Evolutionary conservation across 2,888 invertebrate genomes (phyloP).

Genomic region (Drosophila antonietae): DNA sequence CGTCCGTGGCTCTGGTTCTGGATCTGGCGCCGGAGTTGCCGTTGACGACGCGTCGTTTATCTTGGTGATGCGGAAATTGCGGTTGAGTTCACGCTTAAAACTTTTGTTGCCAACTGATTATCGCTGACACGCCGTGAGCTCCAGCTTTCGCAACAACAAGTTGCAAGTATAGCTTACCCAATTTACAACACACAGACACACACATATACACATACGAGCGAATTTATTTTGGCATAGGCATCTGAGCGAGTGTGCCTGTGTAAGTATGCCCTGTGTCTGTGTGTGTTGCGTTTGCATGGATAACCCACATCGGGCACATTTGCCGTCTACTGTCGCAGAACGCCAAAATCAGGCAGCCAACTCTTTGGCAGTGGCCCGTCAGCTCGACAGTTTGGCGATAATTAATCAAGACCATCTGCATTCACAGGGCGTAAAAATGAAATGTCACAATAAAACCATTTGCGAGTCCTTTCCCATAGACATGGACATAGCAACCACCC

Average conservation of each 20-base stretch:
- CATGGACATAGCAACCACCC: constrained; percentile 16
- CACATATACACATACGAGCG: background rate
- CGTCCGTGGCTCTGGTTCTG: background rate
- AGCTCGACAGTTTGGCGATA: constrained; percentile 58
- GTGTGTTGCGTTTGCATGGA: constrained; percentile 11
- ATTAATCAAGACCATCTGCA: constrained; percentile 74
- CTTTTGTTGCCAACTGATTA: constrained; percentile 70
- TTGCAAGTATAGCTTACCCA: constrained; percentile 51
- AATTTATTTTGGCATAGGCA: background rate
- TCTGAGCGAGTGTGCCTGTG: background rate
- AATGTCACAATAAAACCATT: constrained; percentile 73
- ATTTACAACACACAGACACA: constrained; percentile 11
- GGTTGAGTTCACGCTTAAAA: constrained; percentile 66
- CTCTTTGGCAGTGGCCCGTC: constrained; percentile 52
- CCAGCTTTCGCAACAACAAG: constrained; percentile 41
- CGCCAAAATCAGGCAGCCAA: constrained; percentile 54
- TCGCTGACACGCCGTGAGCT: constrained; percentile 57
- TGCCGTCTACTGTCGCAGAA: constrained; percentile 54
- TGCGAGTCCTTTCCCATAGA: constrained; percentile 54
- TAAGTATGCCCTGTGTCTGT: background rate
- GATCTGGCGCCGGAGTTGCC: constrained; percentile 20
- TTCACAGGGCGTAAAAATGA: constrained; percentile 70
- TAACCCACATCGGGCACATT: constrained; percentile 43
- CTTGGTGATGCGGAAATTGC: constrained; percentile 66
- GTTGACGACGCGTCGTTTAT: constrained; percentile 56